Conservation (phyloP, 2,113 vertebrate species). For the Poecilia latipinna region DNA sequence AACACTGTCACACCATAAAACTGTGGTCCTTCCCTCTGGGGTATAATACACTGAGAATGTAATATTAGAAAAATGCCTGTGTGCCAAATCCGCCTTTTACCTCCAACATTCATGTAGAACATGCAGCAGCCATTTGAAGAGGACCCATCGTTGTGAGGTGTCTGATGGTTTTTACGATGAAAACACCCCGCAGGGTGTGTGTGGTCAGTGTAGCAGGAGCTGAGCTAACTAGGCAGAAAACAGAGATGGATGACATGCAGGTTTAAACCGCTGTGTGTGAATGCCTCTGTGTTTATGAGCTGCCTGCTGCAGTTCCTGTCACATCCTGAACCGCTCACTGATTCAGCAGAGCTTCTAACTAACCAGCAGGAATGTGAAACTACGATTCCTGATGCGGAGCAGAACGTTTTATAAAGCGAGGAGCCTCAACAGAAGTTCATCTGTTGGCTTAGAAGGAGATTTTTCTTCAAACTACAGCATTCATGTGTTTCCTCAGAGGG, state of each 20-base stretch:
- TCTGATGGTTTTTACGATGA: slow-evolving; percentile 48
- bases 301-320: slow-evolving; percentile 16
- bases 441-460: not conserved
- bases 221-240: slow-evolving; percentile 67
- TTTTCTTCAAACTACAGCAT: not conserved
- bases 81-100: not conserved
- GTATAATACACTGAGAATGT: not conserved
- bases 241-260: slow-evolving; percentile 60
- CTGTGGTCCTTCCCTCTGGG: not conserved
- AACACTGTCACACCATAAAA: not conserved
- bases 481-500: not conserved
- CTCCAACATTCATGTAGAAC: not conserved
- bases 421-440: not conserved
- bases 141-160: slow-evolving; percentile 26
- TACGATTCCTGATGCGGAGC: not conserved
- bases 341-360: not conserved
- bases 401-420: not conserved
- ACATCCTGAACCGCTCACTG: slow-evolving; percentile 13
- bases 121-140: slow-evolving; percentile 4
- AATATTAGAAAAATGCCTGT: not conserved
- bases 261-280: slow-evolving; percentile 53
- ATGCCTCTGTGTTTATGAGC: slow-evolving; percentile 56
- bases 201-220: slow-evolving; percentile 51
- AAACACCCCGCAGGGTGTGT: slow-evolving; percentile 37
- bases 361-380: not conserved